Conservation (phyloP, 2,113 vertebrate genomes). For the Thalassarche chlororhynchos region DNA sequence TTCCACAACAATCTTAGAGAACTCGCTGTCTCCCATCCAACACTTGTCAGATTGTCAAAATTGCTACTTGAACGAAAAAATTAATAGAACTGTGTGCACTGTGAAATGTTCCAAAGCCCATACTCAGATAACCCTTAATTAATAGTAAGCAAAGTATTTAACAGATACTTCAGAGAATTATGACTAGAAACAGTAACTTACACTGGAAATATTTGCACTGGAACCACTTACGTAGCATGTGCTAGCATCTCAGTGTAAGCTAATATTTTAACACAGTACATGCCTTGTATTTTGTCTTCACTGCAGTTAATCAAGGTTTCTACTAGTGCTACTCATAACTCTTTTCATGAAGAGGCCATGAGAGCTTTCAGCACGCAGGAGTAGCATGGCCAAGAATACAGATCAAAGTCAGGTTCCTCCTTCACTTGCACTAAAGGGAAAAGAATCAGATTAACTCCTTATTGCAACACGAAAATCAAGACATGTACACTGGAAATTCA, state of each 20-base stretch:
- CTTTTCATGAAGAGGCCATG: neutral
- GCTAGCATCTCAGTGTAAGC: neutral
- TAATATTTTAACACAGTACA: neutral
- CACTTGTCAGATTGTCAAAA: neutral
- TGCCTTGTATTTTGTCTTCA: neutral
- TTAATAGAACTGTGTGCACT: neutral
- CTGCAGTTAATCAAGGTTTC: neutral
- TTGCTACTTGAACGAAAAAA: neutral
- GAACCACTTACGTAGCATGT: rapidly evolving
- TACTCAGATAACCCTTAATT: neutral
- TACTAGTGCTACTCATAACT: rapidly evolving
- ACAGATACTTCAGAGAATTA: neutral
- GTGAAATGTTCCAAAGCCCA: neutral
- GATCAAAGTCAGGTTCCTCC: neutral
- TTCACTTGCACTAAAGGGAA: neutral
- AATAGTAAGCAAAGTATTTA: neutral
- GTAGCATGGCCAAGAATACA: neutral
- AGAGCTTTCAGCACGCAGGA: neutral
- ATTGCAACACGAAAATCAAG: neutral
- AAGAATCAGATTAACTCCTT: neutral
- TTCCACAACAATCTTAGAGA: neutral
- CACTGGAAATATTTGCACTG: neutral
- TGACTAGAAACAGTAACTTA: neutral
- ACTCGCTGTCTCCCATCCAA: neutral
- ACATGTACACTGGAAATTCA: neutral